These are phyloP conservation scores for Linyphia triangularis DNA, from an alignment of 2,888 invertebrate genomes.

Conservation along the genomic window DNA sequence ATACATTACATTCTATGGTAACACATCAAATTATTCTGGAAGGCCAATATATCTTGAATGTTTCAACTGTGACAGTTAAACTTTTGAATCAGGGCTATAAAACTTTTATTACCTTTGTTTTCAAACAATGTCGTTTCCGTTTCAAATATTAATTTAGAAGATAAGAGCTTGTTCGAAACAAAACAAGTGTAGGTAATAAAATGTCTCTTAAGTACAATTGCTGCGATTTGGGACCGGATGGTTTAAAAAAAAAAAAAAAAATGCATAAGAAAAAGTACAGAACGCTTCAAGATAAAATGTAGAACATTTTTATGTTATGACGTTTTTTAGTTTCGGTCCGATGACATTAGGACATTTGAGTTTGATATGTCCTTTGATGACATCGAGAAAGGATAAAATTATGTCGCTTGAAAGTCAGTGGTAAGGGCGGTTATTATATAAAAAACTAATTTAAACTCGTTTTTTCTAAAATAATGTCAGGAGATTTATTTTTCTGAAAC, in stretches of 20 bases:
- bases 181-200: not conserved
- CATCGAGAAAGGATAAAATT: too few relatives aligned
- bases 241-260: not conserved
- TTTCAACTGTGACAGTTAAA: not conserved
- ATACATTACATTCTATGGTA: not conserved
- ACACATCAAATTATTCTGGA: not conserved
- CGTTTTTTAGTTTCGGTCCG: too few relatives aligned
- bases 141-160: not conserved
- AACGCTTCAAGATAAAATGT: not conserved
- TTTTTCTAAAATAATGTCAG: too few relatives aligned
- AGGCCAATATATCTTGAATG: not conserved
- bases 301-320: not conserved
- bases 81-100: not conserved
- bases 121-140: not conserved
- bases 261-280: not conserved
- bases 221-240: not conserved
- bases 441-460: too few relatives aligned
- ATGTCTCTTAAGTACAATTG: not conserved
- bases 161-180: not conserved
- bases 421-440: too few relatives aligned
- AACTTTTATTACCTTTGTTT: conserved; percentile 6
- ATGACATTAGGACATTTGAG: too few relatives aligned
- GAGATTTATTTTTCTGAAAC: too few relatives aligned
- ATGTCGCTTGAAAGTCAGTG: too few relatives aligned
- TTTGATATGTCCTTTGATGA: too few relatives aligned